phyloP scores from a whole-genome alignment of 2,797 vertebrate species.

The Dicrostonyx torquatus region DNA sequence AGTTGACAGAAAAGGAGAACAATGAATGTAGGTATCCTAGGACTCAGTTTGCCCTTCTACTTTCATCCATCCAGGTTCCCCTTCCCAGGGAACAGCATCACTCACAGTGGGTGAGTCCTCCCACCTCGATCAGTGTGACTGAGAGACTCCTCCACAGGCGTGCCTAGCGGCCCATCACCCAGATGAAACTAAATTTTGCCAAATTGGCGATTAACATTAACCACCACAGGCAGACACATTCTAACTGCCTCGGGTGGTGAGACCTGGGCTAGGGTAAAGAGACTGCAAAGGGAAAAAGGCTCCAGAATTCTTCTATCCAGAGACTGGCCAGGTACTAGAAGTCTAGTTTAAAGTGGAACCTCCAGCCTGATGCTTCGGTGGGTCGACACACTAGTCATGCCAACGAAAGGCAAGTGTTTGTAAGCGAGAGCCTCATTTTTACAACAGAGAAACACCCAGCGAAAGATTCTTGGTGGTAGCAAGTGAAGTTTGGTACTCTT shows the following conservation, averaged over 20 bases:
- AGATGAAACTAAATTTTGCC: not conserved
- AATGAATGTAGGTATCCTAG: not conserved
- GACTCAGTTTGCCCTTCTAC: not conserved
- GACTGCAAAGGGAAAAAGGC: not conserved
- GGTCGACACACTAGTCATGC: not conserved
- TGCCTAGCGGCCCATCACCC: not conserved
- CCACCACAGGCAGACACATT: not conserved
- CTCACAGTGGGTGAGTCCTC: not conserved
- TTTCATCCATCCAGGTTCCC: not conserved
- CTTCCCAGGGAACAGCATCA: not conserved
- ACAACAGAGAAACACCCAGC: not conserved
- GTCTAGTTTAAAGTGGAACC: not conserved
- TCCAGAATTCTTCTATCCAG: not conserved
- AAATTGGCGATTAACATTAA: too few relatives aligned
- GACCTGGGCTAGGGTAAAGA: not conserved
- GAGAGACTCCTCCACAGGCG: not conserved
- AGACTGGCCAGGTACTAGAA: not conserved
- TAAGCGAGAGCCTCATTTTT: not conserved
- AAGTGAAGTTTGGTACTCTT: not conserved
- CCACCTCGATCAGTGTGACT: not conserved
- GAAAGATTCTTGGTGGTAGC: not conserved
- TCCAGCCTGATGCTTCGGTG: not conserved
- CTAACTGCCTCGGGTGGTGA: not conserved
- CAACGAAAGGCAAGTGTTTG: not conserved
- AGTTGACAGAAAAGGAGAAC: not conserved